These are phyloP conservation scores for Priocnemis perturbator DNA, from an alignment of 2,888 invertebrate genomes.

Conservation along the genomic window DNA sequence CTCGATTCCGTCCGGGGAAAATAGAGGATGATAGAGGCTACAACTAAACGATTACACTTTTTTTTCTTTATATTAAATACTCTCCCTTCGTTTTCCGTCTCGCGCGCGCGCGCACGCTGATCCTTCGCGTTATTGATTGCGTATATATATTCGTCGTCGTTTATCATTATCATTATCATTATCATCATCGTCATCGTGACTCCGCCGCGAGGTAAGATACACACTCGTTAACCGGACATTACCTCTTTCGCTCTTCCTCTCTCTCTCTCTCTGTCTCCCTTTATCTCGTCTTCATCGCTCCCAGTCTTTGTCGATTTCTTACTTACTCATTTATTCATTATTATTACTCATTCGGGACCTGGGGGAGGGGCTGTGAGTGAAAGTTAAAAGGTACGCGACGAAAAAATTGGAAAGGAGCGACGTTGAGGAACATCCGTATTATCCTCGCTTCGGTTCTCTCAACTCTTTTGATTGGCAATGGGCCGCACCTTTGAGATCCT, in stretches of 20 bases:
- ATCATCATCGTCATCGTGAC: conserved; percentile 3
- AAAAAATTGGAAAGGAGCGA: conserved; percentile 16
- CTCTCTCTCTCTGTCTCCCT: conserved; percentile 12
- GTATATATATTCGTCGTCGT: conserved; percentile 3
- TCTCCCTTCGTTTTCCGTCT: conserved; percentile 33
- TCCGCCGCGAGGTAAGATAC: conserved; percentile 34
- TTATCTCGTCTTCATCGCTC: conserved; percentile 11
- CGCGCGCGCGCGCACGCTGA: conserved; percentile 21
- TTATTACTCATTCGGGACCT: too few species aligned
- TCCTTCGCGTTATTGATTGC: conserved; percentile 38
- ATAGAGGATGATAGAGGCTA: conserved; percentile 53
- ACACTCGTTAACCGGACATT: conserved; percentile 1
- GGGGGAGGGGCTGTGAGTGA: conserved; percentile 14
- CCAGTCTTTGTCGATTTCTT: background rate
- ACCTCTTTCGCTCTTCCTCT: conserved; percentile 7
- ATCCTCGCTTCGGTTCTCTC: conserved; percentile 6
- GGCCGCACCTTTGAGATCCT: conserved; percentile 38
- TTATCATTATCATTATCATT: too few species aligned
- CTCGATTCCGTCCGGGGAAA: conserved; percentile 37
- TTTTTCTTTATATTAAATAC: conserved; percentile 58
- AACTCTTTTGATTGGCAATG: conserved; percentile 40
- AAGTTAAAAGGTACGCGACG: background rate
- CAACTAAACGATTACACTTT: conserved; percentile 65
- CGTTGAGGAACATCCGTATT: background rate
- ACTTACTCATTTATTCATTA: too few species aligned